phyloP scores from a whole-genome alignment of 2,797 vertebrate genomes.

The Enteromius trimaculatus region DNA sequence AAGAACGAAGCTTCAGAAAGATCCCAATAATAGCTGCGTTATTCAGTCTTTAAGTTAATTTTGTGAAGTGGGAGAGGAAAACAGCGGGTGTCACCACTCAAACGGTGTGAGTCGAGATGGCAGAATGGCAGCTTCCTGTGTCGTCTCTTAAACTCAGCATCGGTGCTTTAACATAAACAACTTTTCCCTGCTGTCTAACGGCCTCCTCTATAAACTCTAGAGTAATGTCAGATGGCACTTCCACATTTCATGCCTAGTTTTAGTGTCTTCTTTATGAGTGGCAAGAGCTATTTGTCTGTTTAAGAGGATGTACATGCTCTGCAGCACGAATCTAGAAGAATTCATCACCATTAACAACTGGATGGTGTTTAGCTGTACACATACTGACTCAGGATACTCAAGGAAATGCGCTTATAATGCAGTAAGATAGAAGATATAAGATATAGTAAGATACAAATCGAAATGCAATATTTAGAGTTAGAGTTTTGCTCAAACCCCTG shows the following conservation, averaged over 20 bases:
- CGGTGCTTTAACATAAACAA: background rate
- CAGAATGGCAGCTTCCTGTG: background rate
- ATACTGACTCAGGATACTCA: background rate
- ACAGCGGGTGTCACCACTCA: background rate
- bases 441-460: background rate
- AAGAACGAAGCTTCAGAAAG: background rate
- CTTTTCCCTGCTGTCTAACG: constrained; percentile 1
- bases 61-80: background rate
- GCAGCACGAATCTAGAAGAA: background rate
- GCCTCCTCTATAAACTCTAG: constrained; percentile 9
- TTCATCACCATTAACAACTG: background rate
- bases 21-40: background rate
- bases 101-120: background rate
- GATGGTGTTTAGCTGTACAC: background rate
- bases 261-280: background rate
- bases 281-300: background rate
- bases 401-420: constrained; percentile 1
- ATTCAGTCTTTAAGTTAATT: constrained; percentile 8
- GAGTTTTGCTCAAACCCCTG: background rate
- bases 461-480: background rate
- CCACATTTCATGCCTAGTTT: constrained; percentile 20
- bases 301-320: constrained; percentile 14
- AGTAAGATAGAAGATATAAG: too few species aligned
- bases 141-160: constrained; percentile 5
- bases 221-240: background rate